A percentile compares a stretch with the other conserved stretches of the same genome.
Evolutionary conservation across 2,113 vertebrate species (phyloP).

Genomic region (Dolichotis patagonum): DNA sequence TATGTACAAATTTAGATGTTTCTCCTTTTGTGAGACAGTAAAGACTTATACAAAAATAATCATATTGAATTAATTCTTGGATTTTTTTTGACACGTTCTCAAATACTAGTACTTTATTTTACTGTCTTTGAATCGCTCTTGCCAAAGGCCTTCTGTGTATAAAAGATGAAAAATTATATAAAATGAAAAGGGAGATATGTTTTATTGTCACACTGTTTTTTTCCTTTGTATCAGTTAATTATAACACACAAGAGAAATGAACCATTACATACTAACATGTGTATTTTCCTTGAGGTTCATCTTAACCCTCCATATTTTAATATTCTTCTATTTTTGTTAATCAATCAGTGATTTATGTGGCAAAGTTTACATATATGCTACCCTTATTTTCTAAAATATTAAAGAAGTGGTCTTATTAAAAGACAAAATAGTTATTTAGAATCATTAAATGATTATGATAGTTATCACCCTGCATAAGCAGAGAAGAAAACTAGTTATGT

Average conservation of each 20-base stretch:
- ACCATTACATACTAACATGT: neutral
- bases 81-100: neutral
- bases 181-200: constrained; percentile 13
- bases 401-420: neutral
- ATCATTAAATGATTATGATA: neutral
- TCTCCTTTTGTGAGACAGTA: neutral
- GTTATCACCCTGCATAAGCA: neutral
- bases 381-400: constrained; percentile 35
- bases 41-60: neutral
- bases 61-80: neutral
- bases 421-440: neutral
- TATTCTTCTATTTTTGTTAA: neutral
- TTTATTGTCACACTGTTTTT: neutral
- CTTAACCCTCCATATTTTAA: neutral
- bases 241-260: constrained; percentile 47
- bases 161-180: neutral
- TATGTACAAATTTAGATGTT: neutral
- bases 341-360: neutral
- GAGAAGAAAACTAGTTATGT: neutral
- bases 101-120: neutral
- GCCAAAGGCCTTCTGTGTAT: neutral
- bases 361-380: neutral
- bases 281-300: neutral
- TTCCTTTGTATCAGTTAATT: neutral
- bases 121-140: neutral